Percentiles rank a stretch among this genome's conserved stretches.
Evolutionary conservation across 2,797 vertebrate genomes (phyloP).

Genomic region (Eurystomus glaucurus): DNA sequence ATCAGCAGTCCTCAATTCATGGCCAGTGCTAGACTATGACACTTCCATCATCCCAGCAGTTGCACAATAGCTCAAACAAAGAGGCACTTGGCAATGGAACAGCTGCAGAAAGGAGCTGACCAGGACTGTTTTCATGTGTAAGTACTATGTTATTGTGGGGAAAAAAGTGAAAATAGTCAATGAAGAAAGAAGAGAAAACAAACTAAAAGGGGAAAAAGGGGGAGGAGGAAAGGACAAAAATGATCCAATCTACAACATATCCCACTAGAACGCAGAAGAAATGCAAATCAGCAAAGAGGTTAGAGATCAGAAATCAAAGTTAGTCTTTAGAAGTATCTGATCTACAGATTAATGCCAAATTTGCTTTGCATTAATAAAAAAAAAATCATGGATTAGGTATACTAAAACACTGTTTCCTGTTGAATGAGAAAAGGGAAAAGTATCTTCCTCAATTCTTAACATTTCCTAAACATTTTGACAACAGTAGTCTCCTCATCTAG

Average conservation of each 20-base stretch:
- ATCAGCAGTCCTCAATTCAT: background rate
- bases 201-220: background rate
- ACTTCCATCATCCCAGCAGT: constrained; percentile 28
- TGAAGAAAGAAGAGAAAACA: background rate
- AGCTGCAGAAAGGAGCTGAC: constrained; percentile 63
- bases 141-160: background rate
- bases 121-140: background rate
- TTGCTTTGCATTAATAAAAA: background rate
- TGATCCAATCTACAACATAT: background rate
- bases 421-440: background rate
- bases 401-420: background rate
- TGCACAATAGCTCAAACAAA: constrained; percentile 48
- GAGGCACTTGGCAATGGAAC: constrained; percentile 28
- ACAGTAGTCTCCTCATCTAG: background rate
- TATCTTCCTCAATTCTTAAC: background rate
- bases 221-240: background rate
- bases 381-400: background rate
- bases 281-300: background rate
- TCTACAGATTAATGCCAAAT: background rate
- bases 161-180: constrained; percentile 16
- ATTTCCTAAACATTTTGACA: background rate
- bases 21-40: background rate
- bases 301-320: background rate
- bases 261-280: background rate
- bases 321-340: background rate